Conservation (phyloP, 1,140 invertebrate genomes). For the Euglossa dilemma region DNA sequence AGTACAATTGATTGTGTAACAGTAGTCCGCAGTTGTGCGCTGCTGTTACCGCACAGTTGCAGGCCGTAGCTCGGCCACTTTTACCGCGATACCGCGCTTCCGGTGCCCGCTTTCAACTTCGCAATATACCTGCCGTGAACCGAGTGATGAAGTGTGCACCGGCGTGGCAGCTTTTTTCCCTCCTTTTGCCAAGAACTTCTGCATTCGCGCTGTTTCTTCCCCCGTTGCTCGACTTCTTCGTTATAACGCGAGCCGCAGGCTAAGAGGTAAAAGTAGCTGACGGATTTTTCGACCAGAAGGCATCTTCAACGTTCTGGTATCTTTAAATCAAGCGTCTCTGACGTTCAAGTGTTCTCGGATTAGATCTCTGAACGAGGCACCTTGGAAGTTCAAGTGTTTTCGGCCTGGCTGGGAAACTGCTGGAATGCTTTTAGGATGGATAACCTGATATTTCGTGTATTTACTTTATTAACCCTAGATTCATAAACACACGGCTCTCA, state of each 20-base stretch:
- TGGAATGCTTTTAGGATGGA: no score
- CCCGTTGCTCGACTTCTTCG: not conserved
- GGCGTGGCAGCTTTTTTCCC: not conserved
- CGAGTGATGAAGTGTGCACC: slow-evolving; percentile 3
- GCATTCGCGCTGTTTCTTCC: not conserved
- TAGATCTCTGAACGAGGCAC: no score
- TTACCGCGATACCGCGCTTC: slow-evolving; percentile 24
- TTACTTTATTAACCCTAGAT: no score
- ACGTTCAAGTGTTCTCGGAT: no score
- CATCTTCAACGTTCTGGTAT: no score
- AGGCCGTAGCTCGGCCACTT: not conserved
- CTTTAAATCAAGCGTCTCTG: no score
- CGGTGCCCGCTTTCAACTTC: slow-evolving; percentile 27
- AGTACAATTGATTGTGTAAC: slow-evolving; percentile 20
- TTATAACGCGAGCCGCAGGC: not conserved
- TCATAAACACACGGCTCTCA: no score
- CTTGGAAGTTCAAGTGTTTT: no score
- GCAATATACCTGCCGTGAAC: slow-evolving; percentile 11
- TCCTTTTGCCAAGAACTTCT: not conserved
- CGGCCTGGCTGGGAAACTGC: no score
- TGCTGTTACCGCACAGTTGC: slow-evolving; percentile 12
- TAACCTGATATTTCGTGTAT: no score
- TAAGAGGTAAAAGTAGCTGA: not conserved
- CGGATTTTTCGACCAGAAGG: no score
- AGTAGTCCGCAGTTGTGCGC: not conserved